Evolutionary conservation across 2,797 vertebrate species (phyloP).

Genomic region (Uromys caudimaculatus): DNA sequence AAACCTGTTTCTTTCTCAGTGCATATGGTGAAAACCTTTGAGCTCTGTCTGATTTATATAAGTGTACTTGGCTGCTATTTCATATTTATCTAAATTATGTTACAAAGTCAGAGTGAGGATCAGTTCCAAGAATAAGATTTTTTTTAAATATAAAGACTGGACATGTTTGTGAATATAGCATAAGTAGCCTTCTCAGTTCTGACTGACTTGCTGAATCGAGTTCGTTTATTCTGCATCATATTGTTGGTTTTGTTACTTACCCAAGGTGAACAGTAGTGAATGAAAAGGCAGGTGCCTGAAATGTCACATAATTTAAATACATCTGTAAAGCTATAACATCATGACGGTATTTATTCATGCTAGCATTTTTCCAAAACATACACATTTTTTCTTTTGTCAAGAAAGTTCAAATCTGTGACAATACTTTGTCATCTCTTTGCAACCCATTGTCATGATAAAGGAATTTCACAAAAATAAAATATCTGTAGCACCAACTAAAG

Average conservation of each 20-base stretch:
- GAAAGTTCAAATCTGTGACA: background rate
- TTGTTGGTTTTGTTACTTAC: slow-evolving; percentile 61
- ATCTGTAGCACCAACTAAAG: background rate
- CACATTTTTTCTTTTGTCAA: slow-evolving; percentile 19
- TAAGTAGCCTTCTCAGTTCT: slow-evolving; percentile 30
- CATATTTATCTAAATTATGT: slow-evolving; percentile 58
- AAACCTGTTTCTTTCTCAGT: slow-evolving; percentile 78
- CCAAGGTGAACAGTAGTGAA: slow-evolving; percentile 52
- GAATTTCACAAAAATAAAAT: background rate
- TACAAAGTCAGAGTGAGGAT: slow-evolving; percentile 40
- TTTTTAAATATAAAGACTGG: slow-evolving; percentile 67
- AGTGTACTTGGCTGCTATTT: slow-evolving; percentile 72
- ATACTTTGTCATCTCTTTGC: background rate
- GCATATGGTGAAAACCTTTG: slow-evolving; percentile 55
- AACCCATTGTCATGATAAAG: background rate
- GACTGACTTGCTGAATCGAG: slow-evolving; percentile 4
- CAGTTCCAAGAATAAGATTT: slow-evolving; percentile 59
- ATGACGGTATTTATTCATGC: slow-evolving; percentile 18
- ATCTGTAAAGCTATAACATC: slow-evolving; percentile 41
- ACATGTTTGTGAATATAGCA: slow-evolving; percentile 53
- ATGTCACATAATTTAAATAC: slow-evolving; percentile 58
- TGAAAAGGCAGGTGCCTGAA: slow-evolving; percentile 64
- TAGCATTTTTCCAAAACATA: background rate
- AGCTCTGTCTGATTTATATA: slow-evolving; percentile 78
- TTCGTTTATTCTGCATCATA: slow-evolving; percentile 56